A percentile compares a stretch with the other conserved stretches of the same genome.
Conservation (phyloP, 2,113 vertebrate species). For the Pterocles orientalis region DNA sequence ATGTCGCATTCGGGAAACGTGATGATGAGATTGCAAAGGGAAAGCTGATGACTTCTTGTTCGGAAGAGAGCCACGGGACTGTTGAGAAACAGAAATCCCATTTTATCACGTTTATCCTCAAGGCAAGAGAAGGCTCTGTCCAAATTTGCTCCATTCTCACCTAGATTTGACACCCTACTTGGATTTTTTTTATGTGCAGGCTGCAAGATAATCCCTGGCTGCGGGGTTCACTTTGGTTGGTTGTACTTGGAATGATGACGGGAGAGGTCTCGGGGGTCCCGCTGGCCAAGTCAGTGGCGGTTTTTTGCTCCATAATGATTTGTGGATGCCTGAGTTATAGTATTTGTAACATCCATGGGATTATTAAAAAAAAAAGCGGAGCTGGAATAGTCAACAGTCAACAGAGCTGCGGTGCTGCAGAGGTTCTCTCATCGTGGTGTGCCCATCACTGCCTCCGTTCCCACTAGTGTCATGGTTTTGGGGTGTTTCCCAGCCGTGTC, state of each 20-base stretch:
- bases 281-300: fast-evolving
- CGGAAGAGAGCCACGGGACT: not conserved
- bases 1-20: fast-evolving
- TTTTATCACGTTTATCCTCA: not conserved
- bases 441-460: not conserved
- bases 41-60: not conserved
- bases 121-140: not conserved
- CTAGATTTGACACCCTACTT: not conserved
- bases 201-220: not conserved
- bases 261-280: not conserved
- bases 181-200: not conserved
- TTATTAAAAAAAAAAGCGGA: not conserved
- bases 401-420: not conserved
- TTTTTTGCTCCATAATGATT: not conserved
- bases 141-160: not conserved
- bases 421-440: not conserved
- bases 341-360: not conserved
- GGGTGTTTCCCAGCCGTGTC: not conserved
- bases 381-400: not conserved
- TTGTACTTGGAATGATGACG: not conserved
- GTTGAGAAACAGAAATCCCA: not conserved
- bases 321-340: not conserved
- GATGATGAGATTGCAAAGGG: not conserved
- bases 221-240: not conserved
- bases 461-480: not conserved